Evolutionary conservation across 2,797 vertebrate genomes (phyloP), one percentile per base, ranked within the genome.

Genomic region (Prunella strophiata): DNA sequence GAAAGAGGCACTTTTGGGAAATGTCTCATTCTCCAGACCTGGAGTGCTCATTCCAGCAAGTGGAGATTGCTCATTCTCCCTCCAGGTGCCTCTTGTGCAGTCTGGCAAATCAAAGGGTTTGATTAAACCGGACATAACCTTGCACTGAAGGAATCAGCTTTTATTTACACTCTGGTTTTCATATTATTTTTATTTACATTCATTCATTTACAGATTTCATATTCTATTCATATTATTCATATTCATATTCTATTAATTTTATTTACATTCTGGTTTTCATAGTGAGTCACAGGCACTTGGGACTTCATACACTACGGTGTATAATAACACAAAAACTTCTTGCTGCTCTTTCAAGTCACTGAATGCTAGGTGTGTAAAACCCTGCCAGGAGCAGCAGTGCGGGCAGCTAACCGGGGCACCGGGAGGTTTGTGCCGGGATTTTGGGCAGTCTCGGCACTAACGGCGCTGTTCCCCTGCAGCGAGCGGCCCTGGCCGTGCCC

Each of bases 401-500:
- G 36, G 36, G 36, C 9, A 36, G 36, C 36, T 36, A 36, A 10
- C 36, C 36, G 9, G 36, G 10, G 36, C 36, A 36, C 36, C 8
- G 36, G 10, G 36, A 36, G 36, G 36, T 36, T 36, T 36, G 36
- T 36, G 36, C 36, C 36, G 36, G 36, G 36, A 9, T 36, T 36
- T 36, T 36, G 29, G 57, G 61, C 19, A 4, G 0, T 8, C 34
- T 16, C 16, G 3, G 7, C 36, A 25, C 70, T 74, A 17, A 88
- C 7, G 5, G 36, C 13, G 6, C 36, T 88, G 52, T 85, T 36
- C 89, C 88, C 75, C 76, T 83, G 25, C 98, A 99, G 99, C 97
- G 98, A 36, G 36, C 36, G 36, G 98, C 98, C 63, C 98, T 99
- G 54, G 98, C 98, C 17, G 98, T 99, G 74, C 99, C 99, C 7